Percentiles rank a stretch among this genome's conserved stretches.
These are phyloP conservation scores for Eriocheir sinensis DNA, from an alignment of 1,140 invertebrate genomes.

Conservation along the genomic window DNA sequence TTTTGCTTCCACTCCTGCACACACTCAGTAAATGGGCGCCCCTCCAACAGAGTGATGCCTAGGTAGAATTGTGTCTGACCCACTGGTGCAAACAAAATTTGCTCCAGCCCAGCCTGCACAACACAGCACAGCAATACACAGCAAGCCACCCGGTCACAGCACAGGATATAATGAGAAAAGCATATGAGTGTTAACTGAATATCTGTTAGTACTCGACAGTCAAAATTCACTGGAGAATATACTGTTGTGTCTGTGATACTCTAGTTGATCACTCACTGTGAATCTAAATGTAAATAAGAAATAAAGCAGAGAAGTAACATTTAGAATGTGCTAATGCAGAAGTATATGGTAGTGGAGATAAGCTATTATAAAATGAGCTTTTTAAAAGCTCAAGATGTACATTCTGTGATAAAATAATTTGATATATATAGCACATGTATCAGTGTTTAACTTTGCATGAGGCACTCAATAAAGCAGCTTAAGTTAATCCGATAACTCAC, in stretches of 20 bases:
- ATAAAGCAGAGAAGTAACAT: background rate
- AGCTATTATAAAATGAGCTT: too few species aligned
- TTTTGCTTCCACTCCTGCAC: constrained; percentile 76
- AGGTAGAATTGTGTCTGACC: constrained; percentile 77
- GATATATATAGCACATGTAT: background rate
- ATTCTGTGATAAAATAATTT: background rate
- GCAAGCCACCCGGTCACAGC: background rate
- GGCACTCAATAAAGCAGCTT: too few species aligned
- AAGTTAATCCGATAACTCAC: constrained; percentile 50
- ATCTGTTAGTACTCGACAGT: background rate
- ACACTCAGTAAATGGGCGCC: constrained; percentile 65
- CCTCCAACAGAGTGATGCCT: constrained; percentile 76
- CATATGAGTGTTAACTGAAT: background rate
- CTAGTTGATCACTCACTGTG: too few species aligned
- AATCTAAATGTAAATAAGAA: too few species aligned
- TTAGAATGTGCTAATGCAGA: background rate
- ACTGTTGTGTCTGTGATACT: background rate
- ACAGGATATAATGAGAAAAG: background rate
- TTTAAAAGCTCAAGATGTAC: too few species aligned
- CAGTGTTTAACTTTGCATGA: too few species aligned
- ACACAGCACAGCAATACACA: background rate
- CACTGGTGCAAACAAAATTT: constrained; percentile 76
- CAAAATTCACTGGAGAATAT: background rate
- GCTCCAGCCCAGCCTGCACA: constrained; percentile 74
- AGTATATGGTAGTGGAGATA: too few species aligned